Evolutionary conservation across 2,797 vertebrate genomes (phyloP), one percentile per base, ranked within the genome.

Genomic region (Anniella stebbinsi): DNA sequence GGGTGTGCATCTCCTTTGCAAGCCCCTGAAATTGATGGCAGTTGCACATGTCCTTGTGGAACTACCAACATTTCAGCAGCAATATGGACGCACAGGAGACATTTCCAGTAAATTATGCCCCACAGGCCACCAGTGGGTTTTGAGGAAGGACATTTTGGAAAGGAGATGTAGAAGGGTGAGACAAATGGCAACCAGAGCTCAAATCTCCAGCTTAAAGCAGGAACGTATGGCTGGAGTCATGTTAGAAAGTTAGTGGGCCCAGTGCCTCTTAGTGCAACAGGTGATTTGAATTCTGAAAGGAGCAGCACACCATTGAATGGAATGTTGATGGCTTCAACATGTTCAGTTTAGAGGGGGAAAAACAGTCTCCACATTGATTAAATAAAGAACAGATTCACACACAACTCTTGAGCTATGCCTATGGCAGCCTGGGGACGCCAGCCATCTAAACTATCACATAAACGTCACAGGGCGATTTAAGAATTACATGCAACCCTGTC

Each of bases 11-110:
- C 36, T 83, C 30, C 45, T 60, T 33, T 48, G 30, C 73, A 54
- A 57, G 4, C 81, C 60, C 23, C 8, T 85, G 60, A 70, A 77
- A 78, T 69, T 36, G 41, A 54, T 69, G 17, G 48, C 60, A 51
- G 11, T 36, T 17, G n/a, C 38, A 30, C 67, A 33, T 63, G 18
- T 30, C 10, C 67, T 30, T 88, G n/a, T 73, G 78, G 54, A 87
- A 80, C 2, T 70, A 30, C 36, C 67, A 81, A 3, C 13, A 70
- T 54, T 80, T 70, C 66, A 41, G 8, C 17, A 66, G 92, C 87
- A 63, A 18, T 4, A 92, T 72, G 76, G 30, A 66, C 0, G 57
- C 8, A 0, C 0, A 0, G 28, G 8, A 0, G 84, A 51, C 69
- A 87, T 36, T 41, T n/a, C 84, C 25, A 63, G 33, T 0, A 2